Evolutionary conservation across 1,140 invertebrate species (phyloP).

Genomic region (Aleiodes sp.): DNA sequence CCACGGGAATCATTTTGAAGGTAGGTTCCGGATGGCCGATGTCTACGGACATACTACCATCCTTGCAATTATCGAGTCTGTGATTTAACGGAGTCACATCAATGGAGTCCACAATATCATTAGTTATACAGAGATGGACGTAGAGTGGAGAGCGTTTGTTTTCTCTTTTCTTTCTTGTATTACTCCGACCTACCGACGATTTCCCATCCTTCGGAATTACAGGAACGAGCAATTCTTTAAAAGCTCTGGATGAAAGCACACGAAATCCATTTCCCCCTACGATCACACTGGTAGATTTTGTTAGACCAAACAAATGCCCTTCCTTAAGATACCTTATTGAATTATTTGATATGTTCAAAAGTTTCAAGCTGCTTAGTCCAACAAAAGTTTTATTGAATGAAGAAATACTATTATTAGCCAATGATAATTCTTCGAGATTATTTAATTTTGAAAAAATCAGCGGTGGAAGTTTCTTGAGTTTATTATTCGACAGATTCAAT

Average conservation of each 20-base stretch:
- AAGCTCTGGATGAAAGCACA: slow-evolving; percentile 43
- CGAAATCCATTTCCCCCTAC: slow-evolving; percentile 38
- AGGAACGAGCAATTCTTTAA: slow-evolving; percentile 36
- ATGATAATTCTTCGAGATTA: slow-evolving; percentile 36
- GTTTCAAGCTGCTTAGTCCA: slow-evolving; percentile 45
- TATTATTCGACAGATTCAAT: slow-evolving; percentile 43
- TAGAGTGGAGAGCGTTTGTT: neutral
- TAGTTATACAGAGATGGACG: slow-evolving; percentile 41
- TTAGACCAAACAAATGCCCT: slow-evolving; percentile 42
- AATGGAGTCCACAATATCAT: slow-evolving; percentile 36
- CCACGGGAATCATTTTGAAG: no score
- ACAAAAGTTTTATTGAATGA: slow-evolving; percentile 32
- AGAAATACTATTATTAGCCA: slow-evolving; percentile 44
- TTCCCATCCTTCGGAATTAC: no score
- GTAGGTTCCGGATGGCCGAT: slow-evolving; percentile 38
- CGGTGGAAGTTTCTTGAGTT: slow-evolving; percentile 38
- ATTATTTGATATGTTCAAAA: slow-evolving; percentile 45
- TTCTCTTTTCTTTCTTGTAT: neutral
- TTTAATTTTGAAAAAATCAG: slow-evolving; percentile 48
- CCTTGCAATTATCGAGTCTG: slow-evolving; percentile 29
- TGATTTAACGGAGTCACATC: slow-evolving; percentile 30
- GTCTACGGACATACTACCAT: slow-evolving; percentile 34
- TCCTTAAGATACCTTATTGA: slow-evolving; percentile 37
- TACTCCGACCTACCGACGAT: no score
- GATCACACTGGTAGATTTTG: slow-evolving; percentile 34